Evolutionary conservation across 1,140 invertebrate genomes (phyloP).

Genomic region (Rhyzopertha dominica): DNA sequence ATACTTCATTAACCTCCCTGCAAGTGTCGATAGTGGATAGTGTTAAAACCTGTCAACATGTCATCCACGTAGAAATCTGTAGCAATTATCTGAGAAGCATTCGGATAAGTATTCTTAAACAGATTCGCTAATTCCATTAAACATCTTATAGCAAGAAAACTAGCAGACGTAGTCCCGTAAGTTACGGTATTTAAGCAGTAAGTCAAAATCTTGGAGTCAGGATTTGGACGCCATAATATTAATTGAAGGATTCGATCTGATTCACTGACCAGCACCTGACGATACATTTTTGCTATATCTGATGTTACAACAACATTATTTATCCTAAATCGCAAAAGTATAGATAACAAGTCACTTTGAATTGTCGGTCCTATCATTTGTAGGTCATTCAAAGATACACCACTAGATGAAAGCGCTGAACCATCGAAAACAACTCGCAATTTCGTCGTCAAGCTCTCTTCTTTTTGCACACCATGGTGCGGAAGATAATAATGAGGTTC

Average conservation of each 20-base stretch:
- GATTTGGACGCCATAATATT: slow-evolving; percentile 42
- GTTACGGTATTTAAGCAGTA: slow-evolving; percentile 36
- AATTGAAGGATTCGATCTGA: slow-evolving; percentile 33
- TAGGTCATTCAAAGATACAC: slow-evolving; percentile 20
- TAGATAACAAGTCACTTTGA: no score
- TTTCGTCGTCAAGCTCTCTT: slow-evolving; percentile 24
- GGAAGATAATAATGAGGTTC: slow-evolving; percentile 47
- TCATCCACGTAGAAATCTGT: no score
- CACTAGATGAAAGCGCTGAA: slow-evolving; percentile 1
- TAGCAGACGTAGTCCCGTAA: slow-evolving; percentile 27
- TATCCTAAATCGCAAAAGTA: slow-evolving; percentile 22
- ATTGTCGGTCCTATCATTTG: slow-evolving; percentile 37
- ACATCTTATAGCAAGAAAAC: slow-evolving; percentile 28
- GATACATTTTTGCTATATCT: slow-evolving; percentile 27
- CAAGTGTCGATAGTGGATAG: no score
- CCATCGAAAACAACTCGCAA: slow-evolving; percentile 22
- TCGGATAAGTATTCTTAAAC: no score
- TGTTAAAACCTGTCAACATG: no score
- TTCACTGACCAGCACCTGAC: slow-evolving; percentile 16
- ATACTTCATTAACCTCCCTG: no score
- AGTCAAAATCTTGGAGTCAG: slow-evolving; percentile 21
- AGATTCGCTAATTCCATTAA: slow-evolving; percentile 24
- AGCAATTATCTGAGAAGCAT: no score
- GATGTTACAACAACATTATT: background rate
- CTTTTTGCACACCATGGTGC: slow-evolving; percentile 43